Evolutionary conservation across 2,113 vertebrate species (phyloP).

Genomic region (Okapia johnstoni): DNA sequence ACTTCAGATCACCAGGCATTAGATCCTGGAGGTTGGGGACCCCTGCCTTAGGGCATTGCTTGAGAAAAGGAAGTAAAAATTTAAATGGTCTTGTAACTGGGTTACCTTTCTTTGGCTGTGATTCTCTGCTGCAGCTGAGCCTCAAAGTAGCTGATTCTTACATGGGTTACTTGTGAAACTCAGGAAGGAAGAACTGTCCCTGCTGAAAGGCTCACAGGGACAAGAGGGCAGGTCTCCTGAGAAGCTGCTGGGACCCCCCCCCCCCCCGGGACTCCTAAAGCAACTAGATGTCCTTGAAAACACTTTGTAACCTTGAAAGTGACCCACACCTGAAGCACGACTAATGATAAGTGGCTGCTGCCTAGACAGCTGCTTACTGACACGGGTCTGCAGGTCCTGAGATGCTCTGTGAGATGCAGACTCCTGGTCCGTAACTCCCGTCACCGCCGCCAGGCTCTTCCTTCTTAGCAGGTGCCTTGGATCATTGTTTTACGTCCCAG

Average conservation of each 20-base stretch:
- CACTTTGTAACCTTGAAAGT: background rate
- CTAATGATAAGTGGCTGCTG: background rate
- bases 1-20: background rate
- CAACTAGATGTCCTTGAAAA: background rate
- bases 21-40: background rate
- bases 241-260: background rate
- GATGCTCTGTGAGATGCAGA: background rate
- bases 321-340: background rate
- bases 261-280: background rate
- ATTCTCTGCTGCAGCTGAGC: background rate
- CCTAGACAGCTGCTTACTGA: background rate
- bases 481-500: background rate
- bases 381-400: background rate
- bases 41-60: background rate
- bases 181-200: background rate
- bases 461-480: background rate
- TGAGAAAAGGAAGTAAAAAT: background rate
- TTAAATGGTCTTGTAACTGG: background rate
- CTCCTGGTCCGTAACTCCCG: background rate
- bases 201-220: fast-evolving
- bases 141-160: background rate
- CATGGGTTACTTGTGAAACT: background rate
- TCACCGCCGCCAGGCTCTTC: background rate
- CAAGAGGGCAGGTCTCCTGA: background rate
- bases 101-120: background rate